Evolutionary conservation across 2,888 invertebrate genomes (phyloP), one percentile per base, ranked within the genome.

Genomic region (Thymelicus lineola): DNA sequence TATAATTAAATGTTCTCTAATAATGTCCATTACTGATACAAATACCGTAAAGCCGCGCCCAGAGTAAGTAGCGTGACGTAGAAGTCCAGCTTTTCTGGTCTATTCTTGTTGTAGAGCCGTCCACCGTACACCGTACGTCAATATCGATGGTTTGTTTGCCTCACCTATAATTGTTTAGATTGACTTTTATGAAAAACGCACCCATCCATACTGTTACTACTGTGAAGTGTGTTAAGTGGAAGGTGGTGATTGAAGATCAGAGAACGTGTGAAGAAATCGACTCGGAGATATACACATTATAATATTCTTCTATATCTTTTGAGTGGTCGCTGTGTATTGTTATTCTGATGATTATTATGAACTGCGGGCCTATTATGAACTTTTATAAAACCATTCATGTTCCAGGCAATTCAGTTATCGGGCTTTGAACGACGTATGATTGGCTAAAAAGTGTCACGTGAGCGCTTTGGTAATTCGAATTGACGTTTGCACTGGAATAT

Each of bases 141-240:
- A 45, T 45, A 38, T 38, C 35, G 65, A 65, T 57, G 57, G 57
- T 35, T 57, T 65, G 64, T 65, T 57, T 65, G 64, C 55, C 46
- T 65, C 64, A 45, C 64, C 50, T 50, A 61, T 57, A n/a, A n/a
- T n/a, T 57, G 45, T 65, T 65, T 65, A 57, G 57, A 65, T 65
- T 57, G 55, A 57, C 57, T 65, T 35, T 36, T 35, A 38, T 65
- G 20, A 45, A 57, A 65, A 59, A 42, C 38, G 53, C 48, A 15
- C 48, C 48, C 4, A 6, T 6, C 48, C 14, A 38, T 38, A 38
- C 38, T 38, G 15, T 15, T 15, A 9, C 28, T 53, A 53, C 20
- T 53, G 53, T 20, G 20, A n/a, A n/a, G n/a, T n/a, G n/a, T n/a
- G 38, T 7, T 20, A 12, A 53, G 53, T 53, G 53, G 6, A 5